These are phyloP conservation scores for Euclidia mi DNA, from an alignment of 2,888 invertebrate species.

Conservation along the genomic window DNA sequence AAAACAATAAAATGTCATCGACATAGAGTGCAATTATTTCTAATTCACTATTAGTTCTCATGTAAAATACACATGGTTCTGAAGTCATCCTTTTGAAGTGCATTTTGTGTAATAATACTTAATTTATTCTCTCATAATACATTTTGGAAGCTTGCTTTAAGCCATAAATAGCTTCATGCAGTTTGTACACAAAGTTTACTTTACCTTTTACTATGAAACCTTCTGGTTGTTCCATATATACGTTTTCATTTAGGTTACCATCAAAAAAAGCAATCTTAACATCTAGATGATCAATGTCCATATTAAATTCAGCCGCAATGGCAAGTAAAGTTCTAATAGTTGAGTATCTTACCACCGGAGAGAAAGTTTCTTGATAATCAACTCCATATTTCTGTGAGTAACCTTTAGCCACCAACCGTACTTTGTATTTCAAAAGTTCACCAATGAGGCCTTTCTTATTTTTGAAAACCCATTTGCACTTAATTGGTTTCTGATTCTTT, in stretches of 20 bases:
- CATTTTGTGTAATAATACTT: background rate
- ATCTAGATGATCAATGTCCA: background rate
- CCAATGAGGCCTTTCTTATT: background rate
- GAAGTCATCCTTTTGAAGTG: background rate
- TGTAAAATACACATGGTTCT: background rate
- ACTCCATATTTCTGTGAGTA: background rate
- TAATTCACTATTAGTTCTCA: background rate
- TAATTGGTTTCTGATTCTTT: background rate
- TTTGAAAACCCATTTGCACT: conserved; percentile 3
- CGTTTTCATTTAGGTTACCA: background rate
- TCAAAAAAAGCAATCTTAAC: background rate
- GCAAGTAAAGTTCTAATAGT: background rate
- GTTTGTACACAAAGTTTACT: conserved; percentile 8
- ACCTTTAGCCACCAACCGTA: background rate
- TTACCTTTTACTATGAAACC: background rate
- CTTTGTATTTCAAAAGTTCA: background rate
- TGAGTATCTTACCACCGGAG: background rate
- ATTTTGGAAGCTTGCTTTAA: conserved; percentile 3
- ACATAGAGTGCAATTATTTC: conserved; percentile 29
- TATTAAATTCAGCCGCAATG: background rate
- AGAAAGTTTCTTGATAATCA: too few species aligned
- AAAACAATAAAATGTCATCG: conserved; percentile 30
- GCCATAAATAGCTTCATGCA: conserved; percentile 8
- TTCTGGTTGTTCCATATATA: too few species aligned
- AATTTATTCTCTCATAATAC: conserved; percentile 2